These are phyloP conservation scores for Drosophila repleta DNA, from an alignment of 1,140 invertebrate genomes.

Conservation along the genomic window DNA sequence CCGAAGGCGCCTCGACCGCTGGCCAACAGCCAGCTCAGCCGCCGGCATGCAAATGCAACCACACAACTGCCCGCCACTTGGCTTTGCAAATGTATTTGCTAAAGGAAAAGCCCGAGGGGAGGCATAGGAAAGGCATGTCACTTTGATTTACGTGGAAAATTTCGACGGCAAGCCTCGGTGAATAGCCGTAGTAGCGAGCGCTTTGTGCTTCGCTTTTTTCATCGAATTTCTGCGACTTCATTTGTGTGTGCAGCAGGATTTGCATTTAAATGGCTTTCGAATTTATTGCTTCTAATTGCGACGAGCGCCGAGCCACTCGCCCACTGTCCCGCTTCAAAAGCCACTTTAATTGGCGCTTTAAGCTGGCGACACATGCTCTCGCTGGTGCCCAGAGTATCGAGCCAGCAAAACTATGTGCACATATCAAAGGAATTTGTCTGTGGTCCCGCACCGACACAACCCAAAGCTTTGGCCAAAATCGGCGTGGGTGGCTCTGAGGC, in stretches of 20 bases:
- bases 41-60: conserved; percentile 34
- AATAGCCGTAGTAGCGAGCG: neutral
- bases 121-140: conserved; percentile 49
- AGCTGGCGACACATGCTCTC: conserved; percentile 25
- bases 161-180: conserved; percentile 11
- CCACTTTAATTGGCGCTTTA: conserved; percentile 59
- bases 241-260: conserved; percentile 43
- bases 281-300: conserved; percentile 74
- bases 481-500: neutral
- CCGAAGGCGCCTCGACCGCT: conserved; percentile 23
- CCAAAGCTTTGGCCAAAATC: neutral
- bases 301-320: neutral
- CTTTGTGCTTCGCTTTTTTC: conserved; percentile 15
- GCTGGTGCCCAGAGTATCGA: conserved; percentile 15
- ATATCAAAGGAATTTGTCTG: conserved; percentile 60
- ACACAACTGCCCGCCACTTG: conserved; percentile 21
- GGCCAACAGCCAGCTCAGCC: conserved; percentile 6
- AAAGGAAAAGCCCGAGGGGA: conserved; percentile 6
- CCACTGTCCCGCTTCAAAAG: neutral
- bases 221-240: conserved; percentile 56
- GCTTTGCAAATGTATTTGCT: conserved; percentile 29
- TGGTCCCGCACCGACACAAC: neutral
- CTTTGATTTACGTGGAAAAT: conserved; percentile 71
- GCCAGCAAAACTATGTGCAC: conserved; percentile 26
- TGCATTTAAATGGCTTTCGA: conserved; percentile 71